phyloP scores from a whole-genome alignment of 2,797 vertebrate genomes.

The Phoeniculus purpureus region DNA sequence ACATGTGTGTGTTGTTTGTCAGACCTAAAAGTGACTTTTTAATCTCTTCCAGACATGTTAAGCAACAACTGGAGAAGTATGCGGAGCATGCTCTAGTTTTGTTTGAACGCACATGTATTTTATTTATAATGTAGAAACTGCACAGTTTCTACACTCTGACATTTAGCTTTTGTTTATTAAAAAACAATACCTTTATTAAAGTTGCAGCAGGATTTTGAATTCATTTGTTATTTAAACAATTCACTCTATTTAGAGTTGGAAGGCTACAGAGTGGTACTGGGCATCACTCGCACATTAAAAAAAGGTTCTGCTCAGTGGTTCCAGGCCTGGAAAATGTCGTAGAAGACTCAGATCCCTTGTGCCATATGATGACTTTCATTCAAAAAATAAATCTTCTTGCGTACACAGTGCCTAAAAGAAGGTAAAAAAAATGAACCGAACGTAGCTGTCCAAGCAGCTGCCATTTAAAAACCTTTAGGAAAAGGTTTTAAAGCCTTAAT shows the following conservation, averaged over 20 bases:
- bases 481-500: not conserved
- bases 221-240: not conserved
- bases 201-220: not conserved
- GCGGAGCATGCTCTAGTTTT: slow-evolving; percentile 12
- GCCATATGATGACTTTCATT: not conserved
- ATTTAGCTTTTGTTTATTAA: not conserved
- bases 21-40: slow-evolving; percentile 14
- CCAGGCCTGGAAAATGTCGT: not conserved
- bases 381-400: not conserved
- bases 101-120: slow-evolving; percentile 23
- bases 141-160: not conserved
- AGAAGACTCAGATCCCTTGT: not conserved
- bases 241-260: not conserved
- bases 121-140: slow-evolving; percentile 40
- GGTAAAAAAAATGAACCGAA: not conserved
- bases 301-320: not conserved
- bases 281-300: not conserved
- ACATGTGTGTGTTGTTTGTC: not conserved
- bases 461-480: not conserved
- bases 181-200: not conserved
- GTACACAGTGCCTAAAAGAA: not conserved
- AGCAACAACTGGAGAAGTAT: slow-evolving; percentile 35
- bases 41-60: slow-evolving; percentile 56
- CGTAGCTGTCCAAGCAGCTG: not conserved
- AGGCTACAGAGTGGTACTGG: not conserved